A percentile compares a stretch with the other conserved stretches of the same genome.
Conservation (phyloP, 2,888 invertebrate species). For the Lochmaea capreae region DNA sequence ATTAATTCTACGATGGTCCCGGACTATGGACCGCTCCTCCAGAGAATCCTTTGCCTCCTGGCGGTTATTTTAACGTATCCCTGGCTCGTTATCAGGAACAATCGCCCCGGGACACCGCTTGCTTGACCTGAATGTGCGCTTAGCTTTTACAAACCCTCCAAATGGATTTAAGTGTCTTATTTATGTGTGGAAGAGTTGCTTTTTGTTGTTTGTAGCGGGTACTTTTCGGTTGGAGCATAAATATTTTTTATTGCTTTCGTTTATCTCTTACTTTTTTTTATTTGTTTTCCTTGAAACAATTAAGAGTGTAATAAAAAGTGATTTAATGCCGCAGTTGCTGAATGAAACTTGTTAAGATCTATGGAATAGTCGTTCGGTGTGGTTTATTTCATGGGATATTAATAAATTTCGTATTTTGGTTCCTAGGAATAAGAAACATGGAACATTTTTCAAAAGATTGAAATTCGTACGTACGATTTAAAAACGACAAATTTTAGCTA, state of each 20-base stretch:
- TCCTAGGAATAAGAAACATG: too few species aligned
- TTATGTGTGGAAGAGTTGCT: constrained; percentile 36
- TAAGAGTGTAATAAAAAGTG: constrained; percentile 31
- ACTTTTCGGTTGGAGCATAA: constrained; percentile 25
- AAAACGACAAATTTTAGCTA: too few species aligned
- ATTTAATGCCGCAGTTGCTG: constrained; percentile 6
- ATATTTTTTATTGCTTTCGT: constrained; percentile 34
- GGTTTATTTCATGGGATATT: background rate
- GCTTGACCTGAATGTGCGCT: constrained; percentile 56
- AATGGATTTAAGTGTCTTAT: constrained; percentile 52
- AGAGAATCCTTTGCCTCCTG: constrained; percentile 57
- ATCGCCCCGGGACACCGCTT: constrained; percentile 60
- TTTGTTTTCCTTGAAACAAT: constrained; percentile 31
- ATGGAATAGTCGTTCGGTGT: constrained; percentile 9
- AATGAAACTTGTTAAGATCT: constrained; percentile 23
- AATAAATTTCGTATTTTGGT: background rate
- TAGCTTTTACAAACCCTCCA: constrained; percentile 48
- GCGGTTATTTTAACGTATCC: constrained; percentile 58
- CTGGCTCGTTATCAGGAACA: constrained; percentile 61
- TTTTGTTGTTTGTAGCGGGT: constrained; percentile 27
- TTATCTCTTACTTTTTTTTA: constrained; percentile 26
- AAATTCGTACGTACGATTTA: too few species aligned
- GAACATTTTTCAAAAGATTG: too few species aligned
- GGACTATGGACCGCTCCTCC: constrained; percentile 48
- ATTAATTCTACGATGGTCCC: constrained; percentile 55